phyloP scores from a whole-genome alignment of 1,140 invertebrate genomes.

The Trachymyrmex cornetzi region DNA sequence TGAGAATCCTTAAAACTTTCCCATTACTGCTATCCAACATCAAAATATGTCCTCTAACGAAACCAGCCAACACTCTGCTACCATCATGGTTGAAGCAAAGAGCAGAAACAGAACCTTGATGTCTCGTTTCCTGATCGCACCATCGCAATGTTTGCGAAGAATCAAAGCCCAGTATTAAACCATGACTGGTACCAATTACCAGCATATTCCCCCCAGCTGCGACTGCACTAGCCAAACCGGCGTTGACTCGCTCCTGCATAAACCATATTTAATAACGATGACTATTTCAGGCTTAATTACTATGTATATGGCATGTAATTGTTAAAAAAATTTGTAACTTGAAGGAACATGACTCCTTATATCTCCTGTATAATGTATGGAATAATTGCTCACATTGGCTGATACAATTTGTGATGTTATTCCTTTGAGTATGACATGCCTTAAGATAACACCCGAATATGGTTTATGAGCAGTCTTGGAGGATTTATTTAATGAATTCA shows the following conservation, averaged over 20 bases:
- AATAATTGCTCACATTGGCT: constrained; percentile 89
- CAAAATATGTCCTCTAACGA: constrained; percentile 94
- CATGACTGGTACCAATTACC: constrained; percentile 97
- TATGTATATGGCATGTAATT: neutral
- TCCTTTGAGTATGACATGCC: constrained; percentile 93
- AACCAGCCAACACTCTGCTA: constrained; percentile 94
- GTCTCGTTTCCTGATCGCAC: constrained; percentile 91
- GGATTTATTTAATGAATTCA: constrained; percentile 85
- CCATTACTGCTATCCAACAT: constrained; percentile 94
- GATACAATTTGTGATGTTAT: constrained; percentile 95
- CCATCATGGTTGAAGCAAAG: constrained; percentile 96
- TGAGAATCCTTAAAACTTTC: constrained; percentile 92
- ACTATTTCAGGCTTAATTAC: constrained; percentile 29
- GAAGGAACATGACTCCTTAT: constrained; percentile 10
- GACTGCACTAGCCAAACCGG: constrained; percentile 94
- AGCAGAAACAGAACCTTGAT: constrained; percentile 94
- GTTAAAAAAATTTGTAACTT: constrained; percentile 38
- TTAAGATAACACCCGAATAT: constrained; percentile 91
- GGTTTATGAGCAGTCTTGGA: constrained; percentile 84
- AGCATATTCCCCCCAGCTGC: constrained; percentile 93
- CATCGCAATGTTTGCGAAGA: constrained; percentile 94
- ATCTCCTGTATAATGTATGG: neutral
- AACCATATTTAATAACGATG: constrained; percentile 16
- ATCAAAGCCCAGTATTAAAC: constrained; percentile 96
- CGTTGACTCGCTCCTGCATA: constrained; percentile 94